Percentiles rank a stretch among this genome's conserved stretches.
These are phyloP conservation scores for Acleris laterana DNA, from an alignment of 2,888 invertebrate genomes.

Conservation along the genomic window DNA sequence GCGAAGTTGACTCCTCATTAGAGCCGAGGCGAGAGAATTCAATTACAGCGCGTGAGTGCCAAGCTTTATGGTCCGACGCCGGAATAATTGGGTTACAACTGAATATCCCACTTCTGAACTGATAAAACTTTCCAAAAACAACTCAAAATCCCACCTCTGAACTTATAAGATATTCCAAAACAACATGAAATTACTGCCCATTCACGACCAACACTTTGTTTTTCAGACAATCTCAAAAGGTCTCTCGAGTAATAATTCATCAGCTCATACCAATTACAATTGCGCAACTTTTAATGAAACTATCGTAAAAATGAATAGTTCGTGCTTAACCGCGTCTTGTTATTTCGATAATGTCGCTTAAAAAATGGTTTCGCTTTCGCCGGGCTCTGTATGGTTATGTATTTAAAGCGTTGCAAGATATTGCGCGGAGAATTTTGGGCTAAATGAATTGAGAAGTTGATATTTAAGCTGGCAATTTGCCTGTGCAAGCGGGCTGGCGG, in stretches of 20 bases:
- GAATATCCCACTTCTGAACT: constrained; percentile 12
- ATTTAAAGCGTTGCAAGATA: constrained; percentile 22
- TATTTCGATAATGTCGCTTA: constrained; percentile 20
- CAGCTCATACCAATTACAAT: constrained; percentile 30
- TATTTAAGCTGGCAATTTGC: constrained; percentile 19
- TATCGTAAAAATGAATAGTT: constrained; percentile 36
- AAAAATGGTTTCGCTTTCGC: constrained; percentile 30
- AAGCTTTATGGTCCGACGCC: constrained; percentile 14
- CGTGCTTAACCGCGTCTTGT: constrained; percentile 19
- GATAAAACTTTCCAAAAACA: background rate
- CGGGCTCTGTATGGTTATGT: constrained; percentile 28
- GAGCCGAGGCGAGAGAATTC: constrained; percentile 21
- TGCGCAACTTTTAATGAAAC: constrained; percentile 33
- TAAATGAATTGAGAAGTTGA: constrained; percentile 15
- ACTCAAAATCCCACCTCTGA: constrained; percentile 10
- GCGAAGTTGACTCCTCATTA: constrained; percentile 27
- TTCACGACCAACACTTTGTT: background rate
- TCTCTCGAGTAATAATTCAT: constrained; percentile 8
- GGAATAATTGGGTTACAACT: constrained; percentile 20
- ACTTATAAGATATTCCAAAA: background rate
- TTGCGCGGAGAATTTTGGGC: constrained; percentile 15
- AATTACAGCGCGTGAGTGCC: constrained; percentile 27
- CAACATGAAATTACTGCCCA: constrained; percentile 1
- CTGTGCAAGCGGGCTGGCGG: constrained; percentile 10
- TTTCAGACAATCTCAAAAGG: constrained; percentile 6